Conservation (phyloP, 2,113 vertebrate species). For the Vireo altiloquus region DNA sequence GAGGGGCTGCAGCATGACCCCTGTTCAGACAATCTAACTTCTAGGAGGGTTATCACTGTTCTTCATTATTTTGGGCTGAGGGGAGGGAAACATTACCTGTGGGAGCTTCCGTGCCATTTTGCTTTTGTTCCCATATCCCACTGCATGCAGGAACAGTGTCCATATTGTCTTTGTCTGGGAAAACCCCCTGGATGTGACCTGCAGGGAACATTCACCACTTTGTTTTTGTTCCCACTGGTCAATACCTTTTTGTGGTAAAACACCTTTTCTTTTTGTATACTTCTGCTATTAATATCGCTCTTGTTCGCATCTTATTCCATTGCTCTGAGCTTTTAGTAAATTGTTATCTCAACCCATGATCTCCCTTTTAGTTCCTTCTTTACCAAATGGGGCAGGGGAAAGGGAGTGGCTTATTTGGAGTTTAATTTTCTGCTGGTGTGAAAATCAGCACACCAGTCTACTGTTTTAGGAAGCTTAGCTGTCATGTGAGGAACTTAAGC, state of each 20-base stretch:
- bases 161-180: no score
- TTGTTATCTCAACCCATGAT: accelerated
- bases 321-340: not conserved
- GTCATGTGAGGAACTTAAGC: not conserved
- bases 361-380: not conserved
- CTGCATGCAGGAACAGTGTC: not conserved
- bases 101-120: not conserved
- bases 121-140: not conserved
- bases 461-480: not conserved
- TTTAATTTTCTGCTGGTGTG: not conserved
- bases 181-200: not conserved
- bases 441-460: not conserved
- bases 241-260: not conserved
- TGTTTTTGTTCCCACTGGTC: not conserved
- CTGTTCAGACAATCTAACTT: not conserved
- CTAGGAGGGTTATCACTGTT: not conserved
- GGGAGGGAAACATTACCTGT: not conserved
- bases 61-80: not conserved
- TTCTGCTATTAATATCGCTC: not conserved
- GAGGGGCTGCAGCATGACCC: not conserved
- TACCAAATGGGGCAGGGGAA: not conserved
- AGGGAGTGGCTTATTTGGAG: not conserved
- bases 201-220: not conserved
- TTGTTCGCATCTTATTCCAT: accelerated
- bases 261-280: not conserved